Evolutionary conservation across 2,113 vertebrate genomes (phyloP), one percentile per base, ranked within the genome.

Genomic region (Forbesichthys agassizii): DNA sequence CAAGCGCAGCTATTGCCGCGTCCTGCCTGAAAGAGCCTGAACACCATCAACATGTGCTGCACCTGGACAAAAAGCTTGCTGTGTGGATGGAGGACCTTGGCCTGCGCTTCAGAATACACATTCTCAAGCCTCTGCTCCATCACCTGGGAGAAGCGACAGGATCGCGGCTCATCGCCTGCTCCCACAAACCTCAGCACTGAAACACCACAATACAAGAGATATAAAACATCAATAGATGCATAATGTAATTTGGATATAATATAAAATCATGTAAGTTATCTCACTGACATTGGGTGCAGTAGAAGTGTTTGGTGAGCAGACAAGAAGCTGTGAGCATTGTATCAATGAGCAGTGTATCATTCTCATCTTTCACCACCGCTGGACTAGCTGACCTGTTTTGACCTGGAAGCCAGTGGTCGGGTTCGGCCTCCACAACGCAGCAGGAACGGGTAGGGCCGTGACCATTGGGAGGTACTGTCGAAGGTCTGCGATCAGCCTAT

Each of bases 101-200:
- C 90, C 85, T 96, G 95, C 0, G 95, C 96, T 82, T 97, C 96
- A 82, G 94, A 92, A 84, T 97, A 98, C 0, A 96, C 97, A 66
- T 93, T 96, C 90, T 96, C 94, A 5, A 99, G 90, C 49, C 95
- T 89, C 77, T 95, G 94, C 57, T 98, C 98, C 96, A 99, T 98
- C 27, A 95, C 95, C 91, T 96, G 96, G 73, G 92, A 92, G 92
- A 98, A 99, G 57, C 90, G 93, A 89, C 98, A 99, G 11, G 95
- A 96, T 42, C 94, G 93, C 14, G 96, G 94, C 49, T 98, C 95
- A 81, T 97, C 95, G 1, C 91, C 92, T 0, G 92, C 89, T 61
- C 95, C 94, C 86, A 98, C 95, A 87, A 99, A 98, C 90, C 98
- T 95, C 69, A 99, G 90, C 81, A 98, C 98, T 99, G 81, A 42